Evolutionary conservation across 2,797 vertebrate species (phyloP), one percentile per base, ranked within the genome.

Genomic region (Dendrocincla tyrannina): DNA sequence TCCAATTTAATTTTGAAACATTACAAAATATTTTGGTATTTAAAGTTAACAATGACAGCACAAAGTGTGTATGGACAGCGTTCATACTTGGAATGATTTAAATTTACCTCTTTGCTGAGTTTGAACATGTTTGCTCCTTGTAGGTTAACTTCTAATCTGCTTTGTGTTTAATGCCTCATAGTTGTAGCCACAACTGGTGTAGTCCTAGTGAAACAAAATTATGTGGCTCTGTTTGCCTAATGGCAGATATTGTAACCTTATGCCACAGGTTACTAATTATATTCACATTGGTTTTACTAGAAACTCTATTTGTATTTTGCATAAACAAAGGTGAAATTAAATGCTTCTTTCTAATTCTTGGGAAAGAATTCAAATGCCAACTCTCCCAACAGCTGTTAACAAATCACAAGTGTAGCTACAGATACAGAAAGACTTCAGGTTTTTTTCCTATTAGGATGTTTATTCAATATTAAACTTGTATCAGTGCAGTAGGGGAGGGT

Each of bases 1-100:
- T 87, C 76, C 62, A 74, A 10, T 55, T 91, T 78, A 55, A 66
- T 85, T 94, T 78, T 64, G 23, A 89, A 87, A 66, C 62, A 8
- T 82, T 91, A 27, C 27, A 17, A 55, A 84, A 55, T 30, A 9
- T 44, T 60, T 39, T 72, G 17, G 3, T 86, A 35, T 84, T 93
- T 85, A 62, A 63, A 79, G 50, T 64, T 72, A 41, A 73, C 32
- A 64, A 9, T 72, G 70, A 28, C 16, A 42, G 47, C 44, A 60
- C 13, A 35, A 41, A 70, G 13, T 47, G 15, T 88, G 5, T 80
- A 56, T 64, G 52, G 74, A 49, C 35, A 64, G 55, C 28, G 30
- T 50, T 39, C 23, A 25, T 76, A 9, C 33, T 59, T 91, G 30
- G 1, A 81, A 30, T 82, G 1, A 47, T 89, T 83, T 81, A 28